These are phyloP conservation scores for Agelastica alni DNA, from an alignment of 2,888 invertebrate genomes.

Conservation along the genomic window DNA sequence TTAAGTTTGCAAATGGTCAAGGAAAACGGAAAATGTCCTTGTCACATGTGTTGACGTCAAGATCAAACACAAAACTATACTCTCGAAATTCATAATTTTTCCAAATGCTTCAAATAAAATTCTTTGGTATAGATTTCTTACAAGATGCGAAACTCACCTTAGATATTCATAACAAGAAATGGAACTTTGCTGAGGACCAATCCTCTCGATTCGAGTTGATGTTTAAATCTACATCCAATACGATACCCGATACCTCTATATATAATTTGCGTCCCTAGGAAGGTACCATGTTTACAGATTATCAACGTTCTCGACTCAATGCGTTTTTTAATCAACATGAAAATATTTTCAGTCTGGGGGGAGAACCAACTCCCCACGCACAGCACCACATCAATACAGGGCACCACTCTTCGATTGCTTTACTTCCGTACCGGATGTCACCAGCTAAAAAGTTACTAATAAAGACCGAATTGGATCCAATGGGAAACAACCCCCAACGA, in stretches of 20 bases:
- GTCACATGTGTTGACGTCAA: constrained; percentile 12
- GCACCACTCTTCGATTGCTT: constrained; percentile 43
- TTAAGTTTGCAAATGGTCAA: constrained; percentile 17
- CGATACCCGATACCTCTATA: background rate
- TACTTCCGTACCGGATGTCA: constrained; percentile 47
- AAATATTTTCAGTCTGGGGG: constrained; percentile 16
- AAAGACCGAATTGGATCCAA: constrained; percentile 41
- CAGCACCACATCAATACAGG: constrained; percentile 45
- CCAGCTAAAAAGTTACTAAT: constrained; percentile 38
- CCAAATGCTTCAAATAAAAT: constrained; percentile 16
- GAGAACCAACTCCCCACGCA: constrained; percentile 27
- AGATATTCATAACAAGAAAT: constrained; percentile 2
- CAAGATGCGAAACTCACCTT: constrained; percentile 14
- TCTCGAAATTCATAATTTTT: constrained; percentile 20
- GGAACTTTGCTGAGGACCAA: constrained; percentile 15
- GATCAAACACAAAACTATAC: constrained; percentile 9
- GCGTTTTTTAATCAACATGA: background rate
- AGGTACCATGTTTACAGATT: constrained; percentile 6
- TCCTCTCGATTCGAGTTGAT: constrained; percentile 2
- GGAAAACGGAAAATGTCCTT: constrained; percentile 17
- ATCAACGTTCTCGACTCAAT: constrained; percentile 3
- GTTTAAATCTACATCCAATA: constrained; percentile 2
- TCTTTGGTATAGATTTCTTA: constrained; percentile 25
- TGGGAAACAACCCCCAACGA: too few relatives aligned
- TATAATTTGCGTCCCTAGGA: too few relatives aligned